Evolutionary conservation across 2,888 invertebrate species (phyloP).

Genomic region (Actias luna): DNA sequence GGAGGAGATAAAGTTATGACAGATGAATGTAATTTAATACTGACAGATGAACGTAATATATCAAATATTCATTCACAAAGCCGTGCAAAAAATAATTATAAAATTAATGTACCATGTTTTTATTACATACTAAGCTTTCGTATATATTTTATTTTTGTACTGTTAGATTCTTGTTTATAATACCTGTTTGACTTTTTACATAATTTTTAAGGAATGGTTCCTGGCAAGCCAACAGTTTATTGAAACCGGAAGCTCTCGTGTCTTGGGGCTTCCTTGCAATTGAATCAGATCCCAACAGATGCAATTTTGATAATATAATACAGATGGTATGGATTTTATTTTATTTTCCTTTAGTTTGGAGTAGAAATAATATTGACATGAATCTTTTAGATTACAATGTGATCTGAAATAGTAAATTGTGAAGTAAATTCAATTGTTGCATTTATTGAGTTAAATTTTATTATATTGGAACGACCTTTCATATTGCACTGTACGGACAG

Average conservation of each 20-base stretch:
- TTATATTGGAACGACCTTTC: too few relatives aligned
- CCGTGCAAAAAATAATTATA: too few relatives aligned
- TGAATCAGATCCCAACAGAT: constrained; percentile 39
- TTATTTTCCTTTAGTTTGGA: neutral
- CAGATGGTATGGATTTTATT: constrained; percentile 41
- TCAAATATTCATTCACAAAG: too few relatives aligned
- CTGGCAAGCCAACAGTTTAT: constrained; percentile 73
- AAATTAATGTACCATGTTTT: neutral
- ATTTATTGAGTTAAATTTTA: too few relatives aligned
- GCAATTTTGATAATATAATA: constrained; percentile 43
- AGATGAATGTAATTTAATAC: too few relatives aligned
- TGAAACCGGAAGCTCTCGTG: constrained; percentile 50
- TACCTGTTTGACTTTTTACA: neutral
- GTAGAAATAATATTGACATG: neutral
- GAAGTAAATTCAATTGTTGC: too few relatives aligned
- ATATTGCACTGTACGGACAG: too few relatives aligned
- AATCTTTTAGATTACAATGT: too few relatives aligned
- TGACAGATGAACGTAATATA: too few relatives aligned
- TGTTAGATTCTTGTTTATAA: neutral
- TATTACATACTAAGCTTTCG: neutral
- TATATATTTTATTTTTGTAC: neutral
- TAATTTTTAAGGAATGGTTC: constrained; percentile 47
- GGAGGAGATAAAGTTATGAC: too few relatives aligned
- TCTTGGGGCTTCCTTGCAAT: constrained; percentile 63
- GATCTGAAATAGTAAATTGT: too few relatives aligned